Conservation (phyloP, 2,888 invertebrate species). For the Drepana falcataria region DNA sequence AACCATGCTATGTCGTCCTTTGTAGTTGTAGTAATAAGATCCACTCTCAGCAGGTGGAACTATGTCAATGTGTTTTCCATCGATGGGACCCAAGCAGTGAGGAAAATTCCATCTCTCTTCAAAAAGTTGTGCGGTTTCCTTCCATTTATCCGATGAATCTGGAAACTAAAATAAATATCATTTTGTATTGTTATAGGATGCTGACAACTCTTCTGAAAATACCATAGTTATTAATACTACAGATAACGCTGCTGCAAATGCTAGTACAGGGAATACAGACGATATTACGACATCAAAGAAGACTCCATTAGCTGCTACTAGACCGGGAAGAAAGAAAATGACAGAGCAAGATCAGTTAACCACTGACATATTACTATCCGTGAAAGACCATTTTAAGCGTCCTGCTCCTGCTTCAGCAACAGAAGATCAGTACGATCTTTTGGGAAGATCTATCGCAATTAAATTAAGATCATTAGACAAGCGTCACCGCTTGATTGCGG, state of each 20-base stretch:
- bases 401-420: conserved; percentile 10
- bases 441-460: conserved; percentile 8
- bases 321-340: conserved; percentile 10
- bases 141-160: conserved; percentile 10
- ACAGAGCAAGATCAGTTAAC: conserved; percentile 11
- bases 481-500: conserved; percentile 12
- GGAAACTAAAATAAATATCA: conserved; percentile 5
- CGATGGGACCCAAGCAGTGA: too few relatives aligned
- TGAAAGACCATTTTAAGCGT: conserved; percentile 14
- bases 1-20: conserved; percentile 12
- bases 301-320: conserved; percentile 5
- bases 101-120: conserved; percentile 10
- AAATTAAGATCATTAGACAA: conserved; percentile 8
- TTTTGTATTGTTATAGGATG: conserved; percentile 6
- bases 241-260: conserved; percentile 3
- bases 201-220: conserved; percentile 5
- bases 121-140: conserved; percentile 4
- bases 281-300: conserved; percentile 5
- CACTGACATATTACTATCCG: conserved; percentile 11
- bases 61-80: conserved; percentile 12
- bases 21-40: conserved; percentile 17
- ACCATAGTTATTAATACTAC: conserved; percentile 2
- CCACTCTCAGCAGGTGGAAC: conserved; percentile 12
- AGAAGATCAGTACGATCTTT: conserved; percentile 17
- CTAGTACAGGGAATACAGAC: conserved; percentile 5